Evolutionary conservation across 1,140 invertebrate genomes (phyloP).

Genomic region (Thaumetopoea pityocampa): DNA sequence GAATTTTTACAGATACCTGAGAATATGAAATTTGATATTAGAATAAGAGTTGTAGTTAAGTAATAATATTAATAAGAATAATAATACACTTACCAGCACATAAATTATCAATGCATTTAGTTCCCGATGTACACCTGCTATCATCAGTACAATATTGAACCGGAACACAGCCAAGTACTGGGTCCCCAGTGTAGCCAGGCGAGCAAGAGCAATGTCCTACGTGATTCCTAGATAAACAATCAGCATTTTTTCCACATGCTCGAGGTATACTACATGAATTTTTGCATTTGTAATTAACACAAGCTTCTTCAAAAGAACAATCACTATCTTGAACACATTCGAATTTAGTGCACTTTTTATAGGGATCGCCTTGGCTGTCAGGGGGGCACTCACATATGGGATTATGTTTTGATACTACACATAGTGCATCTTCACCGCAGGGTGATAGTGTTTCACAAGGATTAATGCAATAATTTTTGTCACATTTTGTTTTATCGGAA

Average conservation of each 20-base stretch:
- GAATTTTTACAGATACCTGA: constrained; percentile 83
- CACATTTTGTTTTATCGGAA: constrained; percentile 84
- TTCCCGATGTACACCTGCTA: constrained; percentile 86
- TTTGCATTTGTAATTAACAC: constrained; percentile 86
- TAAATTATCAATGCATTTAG: constrained; percentile 87
- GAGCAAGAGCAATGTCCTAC: constrained; percentile 88
- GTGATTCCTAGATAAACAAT: constrained; percentile 83
- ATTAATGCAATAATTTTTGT: constrained; percentile 86
- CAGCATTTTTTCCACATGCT: constrained; percentile 88
- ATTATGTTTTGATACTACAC: constrained; percentile 80
- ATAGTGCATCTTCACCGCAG: constrained; percentile 87
- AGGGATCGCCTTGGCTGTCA: constrained; percentile 86
- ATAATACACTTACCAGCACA: constrained; percentile 81
- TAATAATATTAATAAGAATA: too few relatives aligned
- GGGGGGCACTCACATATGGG: constrained; percentile 85
- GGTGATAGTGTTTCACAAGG: constrained; percentile 81
- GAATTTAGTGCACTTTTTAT: constrained; percentile 81
- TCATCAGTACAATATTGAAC: constrained; percentile 87
- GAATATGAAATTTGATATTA: constrained; percentile 29
- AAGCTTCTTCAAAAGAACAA: constrained; percentile 83
- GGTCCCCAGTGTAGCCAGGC: constrained; percentile 89
- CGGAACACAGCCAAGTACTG: constrained; percentile 86
- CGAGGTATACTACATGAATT: constrained; percentile 88
- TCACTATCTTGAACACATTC: constrained; percentile 89
- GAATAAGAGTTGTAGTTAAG: too few relatives aligned